These are phyloP conservation scores for Malacoraja senta DNA, from an alignment of 2,797 vertebrate species.

Conservation along the genomic window DNA sequence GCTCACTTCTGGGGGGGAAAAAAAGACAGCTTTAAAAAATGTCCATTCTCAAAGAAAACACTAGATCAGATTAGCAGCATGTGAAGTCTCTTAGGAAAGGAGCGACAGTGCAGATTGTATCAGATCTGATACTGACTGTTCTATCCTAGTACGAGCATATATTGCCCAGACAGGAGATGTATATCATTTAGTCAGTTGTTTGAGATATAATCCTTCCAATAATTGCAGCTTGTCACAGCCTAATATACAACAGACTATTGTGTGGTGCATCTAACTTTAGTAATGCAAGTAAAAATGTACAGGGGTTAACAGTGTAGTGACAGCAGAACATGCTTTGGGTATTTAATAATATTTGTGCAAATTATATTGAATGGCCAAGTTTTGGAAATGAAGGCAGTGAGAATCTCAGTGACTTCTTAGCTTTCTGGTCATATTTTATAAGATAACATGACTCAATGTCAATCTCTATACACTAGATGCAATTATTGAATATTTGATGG, in stretches of 20 bases:
- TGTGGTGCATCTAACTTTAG: neutral
- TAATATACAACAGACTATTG: neutral
- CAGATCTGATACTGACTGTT: neutral
- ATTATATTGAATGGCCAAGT: neutral
- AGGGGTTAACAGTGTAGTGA: neutral
- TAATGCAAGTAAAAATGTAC: neutral
- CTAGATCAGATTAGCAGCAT: neutral
- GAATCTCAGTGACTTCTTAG: neutral
- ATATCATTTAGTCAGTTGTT: neutral
- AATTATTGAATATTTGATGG: neutral
- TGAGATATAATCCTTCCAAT: neutral
- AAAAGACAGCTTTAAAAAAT: neutral
- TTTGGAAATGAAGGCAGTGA: neutral
- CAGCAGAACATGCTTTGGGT: neutral
- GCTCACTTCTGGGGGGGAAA: slow-evolving; percentile 67
- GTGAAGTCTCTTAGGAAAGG: neutral
- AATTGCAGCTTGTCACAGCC: neutral
- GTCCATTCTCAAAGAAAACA: no score
- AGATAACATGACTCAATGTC: neutral
- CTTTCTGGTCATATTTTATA: slow-evolving; percentile 13
- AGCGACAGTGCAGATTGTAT: neutral
- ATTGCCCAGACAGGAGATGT: neutral
- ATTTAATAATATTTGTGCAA: neutral
- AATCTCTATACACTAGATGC: neutral
- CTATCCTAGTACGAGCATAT: neutral